Evolutionary conservation across 2,888 invertebrate genomes (phyloP), one percentile per base, ranked within the genome.

Genomic region (Metopia argyrocephala): DNA sequence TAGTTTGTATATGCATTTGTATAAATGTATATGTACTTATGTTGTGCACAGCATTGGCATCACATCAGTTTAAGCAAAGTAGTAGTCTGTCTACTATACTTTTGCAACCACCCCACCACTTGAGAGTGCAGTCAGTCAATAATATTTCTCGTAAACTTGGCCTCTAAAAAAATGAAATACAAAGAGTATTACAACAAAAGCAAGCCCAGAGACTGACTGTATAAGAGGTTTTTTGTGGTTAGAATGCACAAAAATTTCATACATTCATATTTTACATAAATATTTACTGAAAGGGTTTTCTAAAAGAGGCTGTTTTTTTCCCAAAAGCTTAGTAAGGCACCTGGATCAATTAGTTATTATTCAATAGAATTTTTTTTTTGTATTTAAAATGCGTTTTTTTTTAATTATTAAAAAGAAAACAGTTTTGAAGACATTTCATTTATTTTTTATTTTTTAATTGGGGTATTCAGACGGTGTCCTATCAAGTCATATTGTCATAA

Each of bases 121-220:
- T 59, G 46, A 70, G 68, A 79, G 48, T 71, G 71, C 70, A 76
- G 76, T 82, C 73, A 79, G 70, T 82, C 73, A 70, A 79, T 79
- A 76, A 79, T 66, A 73, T 64, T 82, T 64, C 64, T 79, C 84
- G 85, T 87, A 86, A 86, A 86, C 86, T 87, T 87, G 87, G 87
- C 86, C 87, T 87, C 84, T 83, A 87, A 86, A 85, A 81, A 76
- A 81, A 78, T 73, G 66, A 54, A 78, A 78, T 68, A 81, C 65
- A 79, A 82, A 70, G 78, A 69, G 66, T 81, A 73, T 69, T 57
- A 78, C 70, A 82, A 82, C 71, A 79, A 65, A 66, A 68, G 23
- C 64, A 59, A 45, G 7, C 56, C 64, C 70, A 66, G n/a, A n/a
- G 18, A 23, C 45, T 52, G 64, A 61, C 54, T 65, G 12, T 46